Evolutionary conservation across 2,113 vertebrate genomes (phyloP), one percentile per base, ranked within the genome.

Genomic region (Opisthocomus hoazin): DNA sequence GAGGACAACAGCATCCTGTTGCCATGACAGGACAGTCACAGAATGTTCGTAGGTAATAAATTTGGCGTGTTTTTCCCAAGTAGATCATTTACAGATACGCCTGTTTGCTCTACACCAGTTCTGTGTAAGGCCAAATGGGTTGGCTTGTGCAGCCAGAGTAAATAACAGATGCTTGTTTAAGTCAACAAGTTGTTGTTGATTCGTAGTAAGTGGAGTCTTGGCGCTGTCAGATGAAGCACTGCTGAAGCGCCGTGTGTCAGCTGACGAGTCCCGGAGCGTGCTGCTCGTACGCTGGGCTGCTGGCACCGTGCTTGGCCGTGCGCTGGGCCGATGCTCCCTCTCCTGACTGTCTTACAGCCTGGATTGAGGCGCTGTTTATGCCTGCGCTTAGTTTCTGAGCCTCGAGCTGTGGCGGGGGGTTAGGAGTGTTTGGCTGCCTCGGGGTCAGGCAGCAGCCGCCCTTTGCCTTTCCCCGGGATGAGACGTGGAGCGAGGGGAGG

Each of bases 131-230:
- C 63, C 78, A 80, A 70, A 57, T 39, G 57, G 50, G 32, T 58
- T 79, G 68, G 37, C n/a, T 65, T 27, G 66, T 80, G 60, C 82
- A 63, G 83, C 94, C 93, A 89, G 71, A 77, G 83, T 84, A 84
- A 95, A 89, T 92, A 94, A 36, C 88, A 93, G 82, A 82, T 54
- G 78, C 90, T 91, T 91, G 37, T 64, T 95, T 70, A 77, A 89
- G 64, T 84, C 76, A 90, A 73, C 60, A 39, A 74, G 76, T 91
- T 80, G 48, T 20, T 86, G 88, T 68, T 94, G 93, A 86, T 88
- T 93, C 90, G 71, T 77, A 89, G 90, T 39, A 78, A 86, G 66
- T 56, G 79, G 68, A 63, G 46, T 41, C 39, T 46, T 88, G 90
- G 82, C 75, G 17, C 26, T 8, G 32, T 48, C 80, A n/a, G n/a